Base-by-base conservation (phyloP, 2,888 invertebrate genomes). In the Hypomecis punctinalis region DNA sequence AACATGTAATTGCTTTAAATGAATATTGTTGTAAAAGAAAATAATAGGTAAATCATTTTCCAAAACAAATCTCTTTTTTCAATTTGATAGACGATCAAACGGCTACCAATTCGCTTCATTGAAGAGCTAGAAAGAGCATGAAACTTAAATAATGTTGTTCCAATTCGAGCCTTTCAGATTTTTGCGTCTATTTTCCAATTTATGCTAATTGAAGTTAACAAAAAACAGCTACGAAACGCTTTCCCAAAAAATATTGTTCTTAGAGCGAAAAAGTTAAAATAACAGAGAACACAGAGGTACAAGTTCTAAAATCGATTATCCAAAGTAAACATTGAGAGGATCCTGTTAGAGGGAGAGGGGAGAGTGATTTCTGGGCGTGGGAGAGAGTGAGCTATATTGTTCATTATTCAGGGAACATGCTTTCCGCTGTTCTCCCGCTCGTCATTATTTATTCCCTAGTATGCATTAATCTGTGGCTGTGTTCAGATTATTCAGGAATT, bases 331-430 rank as follows among this genome's bases (percentile, higher is more conserved):
- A 63, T 55, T 55, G 51, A 40, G 47, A 56, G 59, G 46, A 43
- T 35, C 36, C 53, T 35, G 51, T 51, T 37, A 8, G 43, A 56
- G 40, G n/a, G 42, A 13, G 49, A 59, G n/a, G 52, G 13, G 23
- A 45, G 37, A 56, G n/a, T 23, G 54, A 64, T 62, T 53, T 56
- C 48, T 45, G 45, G 42, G 33, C 35, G 59, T 13, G 56, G 37
- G 63, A 71, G 64, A 23, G 67, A 69, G 66, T 68, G 36, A 42
- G 57, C 47, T 33, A 8, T 47, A 57, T 69, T 68, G 65, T 86
- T 80, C 79, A 85, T 85, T 84, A 85, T 86, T 85, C 82, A 83
- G 75, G 78, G 80, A 81, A 76, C 80, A 69, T 78, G 81, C 79
- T 79, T 76, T 80, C 76, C 77, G 75, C 69, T 77, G 81, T 79